Evolutionary conservation across 2,797 vertebrate genomes (phyloP).

Genomic region (Glossophaga mutica): DNA sequence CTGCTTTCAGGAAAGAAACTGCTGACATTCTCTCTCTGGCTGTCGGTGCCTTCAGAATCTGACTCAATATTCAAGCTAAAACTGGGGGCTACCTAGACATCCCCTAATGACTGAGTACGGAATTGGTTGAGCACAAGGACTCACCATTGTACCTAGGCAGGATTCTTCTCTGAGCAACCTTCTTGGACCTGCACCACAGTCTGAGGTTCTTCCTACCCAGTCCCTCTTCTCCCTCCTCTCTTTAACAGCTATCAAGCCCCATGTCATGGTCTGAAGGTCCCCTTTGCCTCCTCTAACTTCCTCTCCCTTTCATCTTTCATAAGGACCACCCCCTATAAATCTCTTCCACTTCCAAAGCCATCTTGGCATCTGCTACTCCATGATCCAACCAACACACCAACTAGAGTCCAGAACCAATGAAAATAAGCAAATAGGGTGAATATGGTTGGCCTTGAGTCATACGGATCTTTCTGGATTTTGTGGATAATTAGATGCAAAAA

Average conservation of each 20-base stretch:
- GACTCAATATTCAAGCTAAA: not conserved
- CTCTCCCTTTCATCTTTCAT: not conserved
- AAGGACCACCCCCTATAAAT: not conserved
- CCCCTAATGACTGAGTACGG: not conserved
- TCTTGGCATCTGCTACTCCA: not conserved
- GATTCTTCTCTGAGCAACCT: not conserved
- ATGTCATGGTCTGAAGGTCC: not conserved
- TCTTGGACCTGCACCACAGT: not conserved
- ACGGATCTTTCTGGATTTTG: not conserved
- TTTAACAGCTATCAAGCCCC: not conserved
- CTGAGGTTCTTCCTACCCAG: not conserved
- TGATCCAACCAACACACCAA: not conserved
- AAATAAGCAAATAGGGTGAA: not conserved
- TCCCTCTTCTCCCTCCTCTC: not conserved
- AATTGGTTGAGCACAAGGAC: not conserved
- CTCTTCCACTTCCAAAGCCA: not conserved
- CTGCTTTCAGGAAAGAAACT: slow-evolving; percentile 1
- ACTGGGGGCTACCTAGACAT: not conserved
- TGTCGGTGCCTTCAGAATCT: not conserved
- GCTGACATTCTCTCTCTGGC: not conserved
- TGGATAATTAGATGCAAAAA: slow-evolving; percentile 31
- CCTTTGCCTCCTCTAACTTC: not conserved
- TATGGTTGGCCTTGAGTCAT: not conserved
- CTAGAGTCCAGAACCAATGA: not conserved
- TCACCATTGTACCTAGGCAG: not conserved